A percentile compares a stretch with the other conserved stretches of the same genome.
These are phyloP conservation scores for Oscheius sp. DNA, from an alignment of 2,888 invertebrate species.

Conservation along the genomic window DNA sequence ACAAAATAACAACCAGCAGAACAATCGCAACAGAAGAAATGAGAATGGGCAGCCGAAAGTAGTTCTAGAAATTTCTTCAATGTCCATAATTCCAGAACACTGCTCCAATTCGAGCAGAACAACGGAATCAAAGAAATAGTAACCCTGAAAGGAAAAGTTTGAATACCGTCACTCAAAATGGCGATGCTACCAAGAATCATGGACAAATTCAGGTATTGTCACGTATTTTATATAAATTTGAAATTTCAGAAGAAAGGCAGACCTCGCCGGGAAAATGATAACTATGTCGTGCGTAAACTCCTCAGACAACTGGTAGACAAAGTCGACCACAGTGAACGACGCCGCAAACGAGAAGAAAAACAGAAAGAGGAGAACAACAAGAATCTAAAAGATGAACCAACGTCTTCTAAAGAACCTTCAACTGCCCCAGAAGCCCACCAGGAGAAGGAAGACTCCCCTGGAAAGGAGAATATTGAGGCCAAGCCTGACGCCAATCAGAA, in stretches of 20 bases:
- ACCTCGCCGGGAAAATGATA: conserved; percentile 17
- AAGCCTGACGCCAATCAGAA: conserved; percentile 50
- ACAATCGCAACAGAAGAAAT: not conserved
- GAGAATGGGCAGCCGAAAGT: not conserved
- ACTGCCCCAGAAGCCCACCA: not conserved
- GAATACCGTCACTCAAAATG: not conserved
- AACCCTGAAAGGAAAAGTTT: conserved; percentile 10
- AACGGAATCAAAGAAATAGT: conserved; percentile 5
- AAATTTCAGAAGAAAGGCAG: not conserved
- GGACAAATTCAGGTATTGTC: not conserved
- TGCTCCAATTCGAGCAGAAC: conserved; percentile 8
- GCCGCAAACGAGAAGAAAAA: conserved; percentile 10
- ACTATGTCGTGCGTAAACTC: not conserved
- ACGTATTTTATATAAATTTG: not conserved
- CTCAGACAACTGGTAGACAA: conserved; percentile 21
- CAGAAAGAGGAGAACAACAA: not conserved
- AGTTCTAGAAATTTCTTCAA: not conserved
- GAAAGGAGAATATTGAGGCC: not conserved
- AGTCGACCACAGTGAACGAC: conserved; percentile 17
- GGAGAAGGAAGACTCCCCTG: conserved; percentile 1
- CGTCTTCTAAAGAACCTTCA: not conserved
- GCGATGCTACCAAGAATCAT: not conserved
- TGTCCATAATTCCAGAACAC: not conserved
- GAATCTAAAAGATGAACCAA: not conserved
- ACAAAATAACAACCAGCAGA: conserved; percentile 3